Evolutionary conservation across 2,888 invertebrate genomes (phyloP).

Genomic region (Dasypolia templi): DNA sequence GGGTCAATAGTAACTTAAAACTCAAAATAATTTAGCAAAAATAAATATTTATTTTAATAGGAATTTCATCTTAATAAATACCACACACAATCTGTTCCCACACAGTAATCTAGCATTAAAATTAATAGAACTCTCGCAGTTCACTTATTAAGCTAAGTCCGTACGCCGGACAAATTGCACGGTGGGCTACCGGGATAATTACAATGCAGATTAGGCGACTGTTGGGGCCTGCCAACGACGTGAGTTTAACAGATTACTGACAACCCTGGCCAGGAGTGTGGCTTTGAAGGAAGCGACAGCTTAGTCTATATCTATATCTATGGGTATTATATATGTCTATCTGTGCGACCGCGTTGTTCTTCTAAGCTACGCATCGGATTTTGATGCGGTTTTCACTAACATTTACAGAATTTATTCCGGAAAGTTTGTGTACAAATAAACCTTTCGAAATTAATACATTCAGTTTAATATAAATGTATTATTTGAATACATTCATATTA

Average conservation of each 20-base stretch:
- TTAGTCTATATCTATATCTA: too few relatives aligned
- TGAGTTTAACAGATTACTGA: conserved; percentile 64
- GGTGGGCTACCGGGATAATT: conserved; percentile 66
- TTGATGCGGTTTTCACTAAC: not conserved
- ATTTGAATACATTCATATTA: too few relatives aligned
- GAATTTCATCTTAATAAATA: not conserved
- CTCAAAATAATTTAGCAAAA: not conserved
- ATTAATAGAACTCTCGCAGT: conserved; percentile 28
- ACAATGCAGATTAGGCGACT: conserved; percentile 69
- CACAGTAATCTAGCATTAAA: conserved; percentile 30
- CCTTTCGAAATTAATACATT: not conserved
- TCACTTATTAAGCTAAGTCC: conserved; percentile 58
- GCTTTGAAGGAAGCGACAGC: conserved; percentile 6
- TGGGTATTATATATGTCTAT: not conserved
- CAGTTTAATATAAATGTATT: too few relatives aligned
- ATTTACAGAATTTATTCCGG: not conserved
- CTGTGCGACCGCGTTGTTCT: not conserved
- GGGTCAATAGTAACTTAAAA: not conserved
- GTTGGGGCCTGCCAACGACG: conserved; percentile 65
- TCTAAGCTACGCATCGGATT: not conserved
- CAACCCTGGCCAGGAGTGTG: conserved; percentile 30
- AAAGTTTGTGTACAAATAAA: not conserved
- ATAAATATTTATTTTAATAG: not conserved
- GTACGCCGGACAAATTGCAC: conserved; percentile 60
- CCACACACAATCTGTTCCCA: not conserved